Base-by-base conservation (phyloP, 2,888 invertebrate species). In the Aethes cnicana region DNA sequence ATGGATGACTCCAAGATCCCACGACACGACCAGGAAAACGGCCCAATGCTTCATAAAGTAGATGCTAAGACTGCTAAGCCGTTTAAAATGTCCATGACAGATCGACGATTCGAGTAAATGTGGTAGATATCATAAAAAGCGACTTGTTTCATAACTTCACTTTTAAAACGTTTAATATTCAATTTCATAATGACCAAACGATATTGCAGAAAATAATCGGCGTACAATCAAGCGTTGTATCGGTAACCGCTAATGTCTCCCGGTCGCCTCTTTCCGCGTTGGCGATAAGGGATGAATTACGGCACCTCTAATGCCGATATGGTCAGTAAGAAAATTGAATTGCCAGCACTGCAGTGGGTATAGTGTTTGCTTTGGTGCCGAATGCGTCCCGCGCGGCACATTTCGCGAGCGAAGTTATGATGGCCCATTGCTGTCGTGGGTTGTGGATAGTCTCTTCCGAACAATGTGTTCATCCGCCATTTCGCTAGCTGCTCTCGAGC, bases 321-420 rank as follows among this genome's bases (percentile, higher is more conserved):
- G 77, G 82, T 80, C 78, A 81, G 81, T 77, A 81, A 82, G 83
- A 84, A 84, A 85, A 87, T 86, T 85, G 84, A 85, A 87, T 85
- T 82, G 79, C 73, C 64, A 62, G 61, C 63, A 61, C 69, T 74
- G 46, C 52, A 73, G 74, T n/a, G n/a, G n/a, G n/a, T 70, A 72
- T 72, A 63, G 77, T 66, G 72, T 58, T 66, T 72, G 72, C 78
- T 76, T 81, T 85, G 87, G 86, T 84, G 84, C 76, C 63, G 70
- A 83, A 87, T 85, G 82, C 74, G 77, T 83, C 87, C 83, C 87
- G 72, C 58, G 81, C 71, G 83, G 68, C 74, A 69, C 83, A 83
- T 86, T 77, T 26, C 6, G 55, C 44, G 53, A 44, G 64, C 54
- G 68, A 67, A 78, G 71, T 76, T 80, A 77, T 78, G 81, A 79